Conservation (phyloP, 2,888 invertebrate species). For the Macropis europaea region DNA sequence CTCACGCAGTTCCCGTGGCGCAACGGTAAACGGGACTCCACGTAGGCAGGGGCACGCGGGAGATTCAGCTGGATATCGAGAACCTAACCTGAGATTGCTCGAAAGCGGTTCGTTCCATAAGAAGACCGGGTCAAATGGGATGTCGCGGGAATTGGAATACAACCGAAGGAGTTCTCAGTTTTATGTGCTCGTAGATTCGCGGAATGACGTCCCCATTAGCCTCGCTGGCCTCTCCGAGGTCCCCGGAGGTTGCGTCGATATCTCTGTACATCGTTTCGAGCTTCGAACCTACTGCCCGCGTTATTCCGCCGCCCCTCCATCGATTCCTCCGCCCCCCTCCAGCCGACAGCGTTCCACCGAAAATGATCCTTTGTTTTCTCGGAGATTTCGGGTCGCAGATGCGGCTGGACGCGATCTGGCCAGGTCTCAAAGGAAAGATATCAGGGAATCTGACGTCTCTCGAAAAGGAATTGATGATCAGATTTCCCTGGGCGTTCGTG, state of each 20-base stretch:
- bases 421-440: neutral
- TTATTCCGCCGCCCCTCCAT: constrained; percentile 53
- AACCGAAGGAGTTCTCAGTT: constrained; percentile 47
- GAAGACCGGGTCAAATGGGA: constrained; percentile 18
- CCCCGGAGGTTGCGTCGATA: constrained; percentile 45
- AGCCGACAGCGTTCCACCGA: too few relatives aligned
- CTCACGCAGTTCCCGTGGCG: too few relatives aligned
- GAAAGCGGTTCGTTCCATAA: constrained; percentile 10
- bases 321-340: too few relatives aligned
- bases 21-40: neutral
- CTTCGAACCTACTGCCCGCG: constrained; percentile 24
- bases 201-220: constrained; percentile 60
- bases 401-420: too few relatives aligned
- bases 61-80: neutral
- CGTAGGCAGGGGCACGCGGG: neutral
- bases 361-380: neutral
- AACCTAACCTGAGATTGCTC: neutral
- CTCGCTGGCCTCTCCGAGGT: constrained; percentile 27
- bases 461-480: constrained; percentile 2
- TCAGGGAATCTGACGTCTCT: too few relatives aligned
- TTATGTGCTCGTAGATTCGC: constrained; percentile 53
- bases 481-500: constrained; percentile 4
- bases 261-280: constrained; percentile 48
- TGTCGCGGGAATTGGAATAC: constrained; percentile 45
- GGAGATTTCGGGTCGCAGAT: too few relatives aligned